Conservation (phyloP, 1,140 invertebrate species). For the Arion vulgaris region DNA sequence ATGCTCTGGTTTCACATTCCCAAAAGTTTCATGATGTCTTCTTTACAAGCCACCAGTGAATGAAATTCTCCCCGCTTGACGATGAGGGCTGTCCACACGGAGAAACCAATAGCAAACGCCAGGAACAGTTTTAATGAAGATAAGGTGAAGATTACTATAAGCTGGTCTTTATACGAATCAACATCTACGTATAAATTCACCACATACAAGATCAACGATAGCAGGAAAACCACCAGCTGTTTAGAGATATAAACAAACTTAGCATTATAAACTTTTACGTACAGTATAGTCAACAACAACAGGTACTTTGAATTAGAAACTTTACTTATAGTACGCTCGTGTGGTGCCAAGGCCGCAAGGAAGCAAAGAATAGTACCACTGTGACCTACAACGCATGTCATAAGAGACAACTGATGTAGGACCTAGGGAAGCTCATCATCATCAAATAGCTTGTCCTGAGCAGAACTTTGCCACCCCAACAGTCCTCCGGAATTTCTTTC, state of each 20-base stretch:
- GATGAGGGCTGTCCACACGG: conserved; percentile 28
- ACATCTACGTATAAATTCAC: conserved; percentile 5
- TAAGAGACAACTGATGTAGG: too few relatives aligned
- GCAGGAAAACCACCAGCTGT: conserved; percentile 25
- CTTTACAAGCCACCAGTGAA: conserved; percentile 22
- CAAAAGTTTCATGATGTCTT: conserved; percentile 30
- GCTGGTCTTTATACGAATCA: not conserved
- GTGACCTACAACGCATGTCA: too few relatives aligned
- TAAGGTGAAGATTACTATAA: conserved; percentile 5
- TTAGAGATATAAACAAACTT: not conserved
- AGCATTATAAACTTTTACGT: not conserved
- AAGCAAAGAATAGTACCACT: too few relatives aligned
- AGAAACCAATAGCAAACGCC: conserved; percentile 31
- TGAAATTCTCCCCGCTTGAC: conserved; percentile 34
- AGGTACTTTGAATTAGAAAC: too few relatives aligned
- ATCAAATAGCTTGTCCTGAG: too few relatives aligned
- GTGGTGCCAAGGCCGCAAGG: too few relatives aligned
- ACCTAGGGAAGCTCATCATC: too few relatives aligned
- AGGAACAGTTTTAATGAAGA: conserved; percentile 1
- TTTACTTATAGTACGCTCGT: too few relatives aligned
- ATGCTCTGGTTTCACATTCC: not conserved
- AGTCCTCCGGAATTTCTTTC: too few relatives aligned
- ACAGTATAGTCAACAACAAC: too few relatives aligned
- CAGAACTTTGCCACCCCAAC: too few relatives aligned
- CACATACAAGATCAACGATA: conserved; percentile 22